Conservation (phyloP, 2,888 invertebrate genomes). For the Pardosa pseudoannulata region DNA sequence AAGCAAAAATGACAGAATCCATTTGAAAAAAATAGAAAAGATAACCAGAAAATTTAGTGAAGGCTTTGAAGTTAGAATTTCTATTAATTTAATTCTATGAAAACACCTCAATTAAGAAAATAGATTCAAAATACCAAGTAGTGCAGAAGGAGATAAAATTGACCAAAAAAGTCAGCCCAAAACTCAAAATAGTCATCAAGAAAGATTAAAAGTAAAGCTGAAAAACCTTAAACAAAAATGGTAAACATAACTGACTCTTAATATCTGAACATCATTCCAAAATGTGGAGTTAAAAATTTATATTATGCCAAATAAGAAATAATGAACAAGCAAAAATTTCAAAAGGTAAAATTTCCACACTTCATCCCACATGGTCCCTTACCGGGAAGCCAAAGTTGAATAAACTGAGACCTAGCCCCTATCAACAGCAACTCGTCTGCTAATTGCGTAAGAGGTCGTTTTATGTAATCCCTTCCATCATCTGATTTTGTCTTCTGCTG, state of each 20-base stretch:
- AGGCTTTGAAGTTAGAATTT: no score
- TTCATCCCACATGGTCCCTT: constrained; percentile 38
- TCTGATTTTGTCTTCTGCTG: constrained; percentile 43
- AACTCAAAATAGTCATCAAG: no score
- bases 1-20: no score
- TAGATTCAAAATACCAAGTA: no score
- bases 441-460: background rate
- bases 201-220: no score
- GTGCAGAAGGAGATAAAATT: no score
- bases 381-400: constrained; percentile 36
- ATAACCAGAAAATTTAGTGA: no score
- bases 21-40: no score
- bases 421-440: constrained; percentile 7
- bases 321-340: background rate
- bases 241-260: constrained; percentile 7
- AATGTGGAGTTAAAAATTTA: background rate
- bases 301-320: background rate
- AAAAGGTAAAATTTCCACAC: constrained; percentile 18
- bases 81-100: no score
- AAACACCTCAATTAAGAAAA: no score
- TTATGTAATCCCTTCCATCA: constrained; percentile 40
- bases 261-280: background rate
- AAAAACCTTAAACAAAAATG: background rate
- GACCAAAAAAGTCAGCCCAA: no score
- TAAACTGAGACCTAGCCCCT: constrained; percentile 27